Percentiles rank a stretch among this genome's conserved stretches.
Evolutionary conservation across 2,888 invertebrate genomes (phyloP).

Genomic region (Argyra leucocephala): DNA sequence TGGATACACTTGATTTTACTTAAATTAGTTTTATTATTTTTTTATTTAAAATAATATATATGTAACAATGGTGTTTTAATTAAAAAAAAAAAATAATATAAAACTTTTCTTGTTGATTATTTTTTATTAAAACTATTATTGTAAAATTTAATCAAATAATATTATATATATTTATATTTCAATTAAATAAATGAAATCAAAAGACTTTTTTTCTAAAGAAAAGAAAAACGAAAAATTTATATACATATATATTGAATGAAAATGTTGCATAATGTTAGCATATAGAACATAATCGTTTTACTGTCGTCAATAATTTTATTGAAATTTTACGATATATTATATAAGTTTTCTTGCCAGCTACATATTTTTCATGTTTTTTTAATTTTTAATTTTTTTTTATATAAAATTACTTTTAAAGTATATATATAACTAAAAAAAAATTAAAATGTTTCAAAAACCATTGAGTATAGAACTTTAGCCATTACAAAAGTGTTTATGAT

Average conservation of each 20-base stretch:
- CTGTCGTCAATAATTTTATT: constrained; percentile 6
- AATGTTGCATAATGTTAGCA: constrained; percentile 4
- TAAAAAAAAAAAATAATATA: background rate
- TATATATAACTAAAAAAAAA: background rate
- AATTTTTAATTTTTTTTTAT: background rate
- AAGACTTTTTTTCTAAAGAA: background rate
- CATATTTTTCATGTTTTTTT: background rate
- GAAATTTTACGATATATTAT: constrained; percentile 6
- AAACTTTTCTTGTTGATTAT: background rate
- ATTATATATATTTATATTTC: background rate
- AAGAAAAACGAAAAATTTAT: background rate
- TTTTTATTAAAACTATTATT: background rate
- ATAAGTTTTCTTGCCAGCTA: constrained; percentile 4
- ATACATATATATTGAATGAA: background rate
- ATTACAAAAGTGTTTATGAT: background rate
- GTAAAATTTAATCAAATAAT: background rate
- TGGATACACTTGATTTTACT: constrained; percentile 3
- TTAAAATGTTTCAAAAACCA: background rate
- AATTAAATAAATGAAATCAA: constrained; percentile 1
- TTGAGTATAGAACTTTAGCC: constrained; percentile 6
- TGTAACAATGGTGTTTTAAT: constrained; percentile 1
- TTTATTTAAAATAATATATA: background rate
- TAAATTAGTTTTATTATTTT: constrained; percentile 1
- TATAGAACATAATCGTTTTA: constrained; percentile 6
- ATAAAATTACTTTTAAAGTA: background rate